Base-by-base conservation (phyloP, 2,113 vertebrate genomes). In the Cygnus buccinator region DNA sequence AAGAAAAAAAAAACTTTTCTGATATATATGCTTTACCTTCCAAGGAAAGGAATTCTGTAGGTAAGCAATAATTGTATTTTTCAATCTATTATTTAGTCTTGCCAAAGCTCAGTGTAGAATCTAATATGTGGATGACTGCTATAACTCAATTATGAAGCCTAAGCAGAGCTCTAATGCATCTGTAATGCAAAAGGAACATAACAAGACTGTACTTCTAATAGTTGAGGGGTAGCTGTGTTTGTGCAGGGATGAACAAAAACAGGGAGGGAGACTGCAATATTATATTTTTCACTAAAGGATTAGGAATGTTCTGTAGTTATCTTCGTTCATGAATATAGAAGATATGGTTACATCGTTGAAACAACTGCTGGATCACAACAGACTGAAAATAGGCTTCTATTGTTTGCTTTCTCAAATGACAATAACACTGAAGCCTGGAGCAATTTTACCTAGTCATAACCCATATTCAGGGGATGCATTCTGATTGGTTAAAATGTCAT, bases 21-120 rank as follows among this genome's bases (percentile, higher is more conserved):
- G 98, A 99, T 99, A 98, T 98, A 99, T 99, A 98, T 97, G 97
- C 98, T 98, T 99, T 99, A 98, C 98, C 98, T 99, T 95, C 96
- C 97, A 97, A 99, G 98, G 98, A 98, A 97, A 98, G 98, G 98
- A 98, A 98, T 99, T 98, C 96, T 98, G 98, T 98, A 98, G 98
- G 98, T 99, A 98, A 99, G 98, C 98, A 98, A 98, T 99, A 99
- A 99, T 98, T 98, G 98, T 98, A 98, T 98, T 99, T 98, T 98
- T 98, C 98, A 98, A 98, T 99, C 98, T 98, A 99, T 99, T 98
- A 98, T 98, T 99, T 98, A 99, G 98, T 97, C 97, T 98, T 97
- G 97, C 97, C 98, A 98, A 96, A 98, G 98, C 97, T 98, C 97
- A 94, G 96, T 93, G 97, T 97, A 93, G 94, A 97, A 98, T 98